Evolutionary conservation across 2,888 invertebrate genomes (phyloP).

Genomic region (Eledone cirrhosa): DNA sequence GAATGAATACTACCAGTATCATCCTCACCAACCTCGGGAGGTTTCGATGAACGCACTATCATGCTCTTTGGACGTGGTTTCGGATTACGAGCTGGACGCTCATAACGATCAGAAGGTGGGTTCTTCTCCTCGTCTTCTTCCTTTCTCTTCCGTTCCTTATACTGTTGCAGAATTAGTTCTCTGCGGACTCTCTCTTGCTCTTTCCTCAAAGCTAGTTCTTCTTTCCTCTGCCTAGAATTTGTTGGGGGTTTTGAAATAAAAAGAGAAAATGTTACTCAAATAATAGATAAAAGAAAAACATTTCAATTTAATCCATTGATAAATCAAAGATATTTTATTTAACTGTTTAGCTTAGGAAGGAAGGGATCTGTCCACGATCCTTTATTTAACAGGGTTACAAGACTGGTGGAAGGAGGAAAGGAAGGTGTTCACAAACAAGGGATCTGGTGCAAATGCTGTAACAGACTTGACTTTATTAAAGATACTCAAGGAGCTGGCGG

Average conservation of each 20-base stretch:
- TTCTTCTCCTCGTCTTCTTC: constrained; percentile 78
- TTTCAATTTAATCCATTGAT: neutral
- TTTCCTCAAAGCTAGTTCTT: constrained; percentile 74
- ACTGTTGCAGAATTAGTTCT: constrained; percentile 88
- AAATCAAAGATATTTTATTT: neutral
- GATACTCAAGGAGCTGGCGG: too few relatives aligned
- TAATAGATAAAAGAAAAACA: neutral
- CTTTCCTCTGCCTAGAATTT: constrained; percentile 74
- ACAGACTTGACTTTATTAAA: too few relatives aligned
- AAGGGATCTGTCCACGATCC: neutral
- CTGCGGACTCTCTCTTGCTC: constrained; percentile 88
- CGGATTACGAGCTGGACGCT: constrained; percentile 33
- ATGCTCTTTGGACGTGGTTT: constrained; percentile 58
- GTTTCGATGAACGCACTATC: constrained; percentile 46
- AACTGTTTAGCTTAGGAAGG: neutral
- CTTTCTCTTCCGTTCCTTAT: constrained; percentile 90
- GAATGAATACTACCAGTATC: constrained; percentile 39
- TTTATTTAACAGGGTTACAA: neutral
- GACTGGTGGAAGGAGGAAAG: too few relatives aligned
- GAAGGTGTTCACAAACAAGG: too few relatives aligned
- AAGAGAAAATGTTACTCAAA: neutral
- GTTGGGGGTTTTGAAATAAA: neutral
- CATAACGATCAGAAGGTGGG: constrained; percentile 31
- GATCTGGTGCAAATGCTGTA: too few relatives aligned
- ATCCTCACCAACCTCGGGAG: constrained; percentile 37